These are phyloP conservation scores for Sarcophaga rosellei DNA, from an alignment of 2,888 invertebrate species.

Conservation along the genomic window DNA sequence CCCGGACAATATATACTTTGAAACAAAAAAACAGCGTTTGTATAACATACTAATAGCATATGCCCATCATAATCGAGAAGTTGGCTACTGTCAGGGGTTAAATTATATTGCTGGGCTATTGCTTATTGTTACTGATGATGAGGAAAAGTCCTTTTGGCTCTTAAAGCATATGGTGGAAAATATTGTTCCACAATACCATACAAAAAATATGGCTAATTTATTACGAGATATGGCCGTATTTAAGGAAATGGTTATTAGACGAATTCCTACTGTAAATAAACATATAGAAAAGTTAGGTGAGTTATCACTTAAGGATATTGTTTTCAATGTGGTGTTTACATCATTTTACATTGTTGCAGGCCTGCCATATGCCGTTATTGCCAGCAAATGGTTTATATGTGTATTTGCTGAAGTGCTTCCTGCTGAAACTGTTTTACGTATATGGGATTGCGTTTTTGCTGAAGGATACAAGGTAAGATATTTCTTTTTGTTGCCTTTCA, in stretches of 20 bases:
- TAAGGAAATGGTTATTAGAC: constrained; percentile 91
- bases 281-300: constrained; percentile 89
- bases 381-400: constrained; percentile 98
- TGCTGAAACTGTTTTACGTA: constrained; percentile 94
- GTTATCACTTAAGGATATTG: constrained; percentile 49
- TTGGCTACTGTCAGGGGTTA: constrained; percentile 97
- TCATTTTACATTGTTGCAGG: constrained; percentile 79
- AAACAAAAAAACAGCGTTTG: constrained; percentile 87
- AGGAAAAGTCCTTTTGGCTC: constrained; percentile 96
- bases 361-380: constrained; percentile 94
- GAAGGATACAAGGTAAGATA: constrained; percentile 90
- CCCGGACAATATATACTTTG: constrained; percentile 96
- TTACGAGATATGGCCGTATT: constrained; percentile 94
- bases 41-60: constrained; percentile 93
- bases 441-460: constrained; percentile 97
- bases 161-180: constrained; percentile 93
- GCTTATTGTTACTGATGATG: constrained; percentile 92
- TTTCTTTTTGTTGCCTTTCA: neutral
- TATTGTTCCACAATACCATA: constrained; percentile 94
- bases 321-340: neutral
- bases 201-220: constrained; percentile 93
- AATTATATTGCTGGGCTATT: constrained; percentile 95
- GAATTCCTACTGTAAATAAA: constrained; percentile 90
- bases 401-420: constrained; percentile 96
- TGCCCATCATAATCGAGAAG: constrained; percentile 92